Percentiles rank a stretch among this genome's conserved stretches.
phyloP scores from a whole-genome alignment of 2,113 vertebrate species.

The Oncorhynchus gorbuscha region DNA sequence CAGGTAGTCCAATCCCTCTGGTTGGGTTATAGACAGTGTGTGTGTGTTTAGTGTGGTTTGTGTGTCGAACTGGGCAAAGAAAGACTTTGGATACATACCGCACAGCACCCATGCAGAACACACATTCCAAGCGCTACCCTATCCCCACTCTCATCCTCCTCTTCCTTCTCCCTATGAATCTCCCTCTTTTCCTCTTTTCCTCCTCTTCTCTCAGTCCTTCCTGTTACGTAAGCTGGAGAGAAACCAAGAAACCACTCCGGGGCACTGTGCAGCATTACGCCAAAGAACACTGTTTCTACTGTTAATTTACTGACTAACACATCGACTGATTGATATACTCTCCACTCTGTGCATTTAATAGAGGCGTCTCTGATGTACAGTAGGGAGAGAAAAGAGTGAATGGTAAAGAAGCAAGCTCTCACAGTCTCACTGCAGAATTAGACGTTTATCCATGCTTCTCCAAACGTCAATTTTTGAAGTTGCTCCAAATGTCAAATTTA shows the following conservation, averaged over 20 bases:
- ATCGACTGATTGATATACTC: not conserved
- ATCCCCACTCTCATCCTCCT: not conserved
- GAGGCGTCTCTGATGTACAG: slow-evolving; percentile 34
- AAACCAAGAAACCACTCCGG: slow-evolving; percentile 30
- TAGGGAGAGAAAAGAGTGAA: slow-evolving; percentile 53
- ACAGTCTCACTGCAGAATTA: too few relatives aligned
- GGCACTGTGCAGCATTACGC: slow-evolving; percentile 33
- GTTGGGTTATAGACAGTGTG: slow-evolving; percentile 16
- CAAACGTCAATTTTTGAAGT: too few relatives aligned
- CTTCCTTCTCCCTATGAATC: slow-evolving; percentile 8
- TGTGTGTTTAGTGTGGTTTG: not conserved
- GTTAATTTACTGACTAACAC: slow-evolving; percentile 21
- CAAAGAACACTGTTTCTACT: slow-evolving; percentile 36
- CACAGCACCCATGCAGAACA: not conserved
- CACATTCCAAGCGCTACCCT: not conserved
- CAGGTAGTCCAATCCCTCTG: slow-evolving; percentile 19
- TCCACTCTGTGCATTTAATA: slow-evolving; percentile 29
- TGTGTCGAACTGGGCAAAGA: slow-evolving; percentile 7
- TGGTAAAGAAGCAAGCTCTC: slow-evolving; percentile 39
- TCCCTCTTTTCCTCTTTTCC: slow-evolving; percentile 18
- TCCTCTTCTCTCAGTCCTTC: slow-evolving; percentile 18
- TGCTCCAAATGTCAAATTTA: too few relatives aligned
- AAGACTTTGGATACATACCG: not conserved
- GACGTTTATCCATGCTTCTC: too few relatives aligned
- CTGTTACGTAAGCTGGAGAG: slow-evolving; percentile 61